Evolutionary conservation across 2,888 invertebrate species (phyloP), one percentile per base, ranked within the genome.

Genomic region (Platycnemis pennipes): DNA sequence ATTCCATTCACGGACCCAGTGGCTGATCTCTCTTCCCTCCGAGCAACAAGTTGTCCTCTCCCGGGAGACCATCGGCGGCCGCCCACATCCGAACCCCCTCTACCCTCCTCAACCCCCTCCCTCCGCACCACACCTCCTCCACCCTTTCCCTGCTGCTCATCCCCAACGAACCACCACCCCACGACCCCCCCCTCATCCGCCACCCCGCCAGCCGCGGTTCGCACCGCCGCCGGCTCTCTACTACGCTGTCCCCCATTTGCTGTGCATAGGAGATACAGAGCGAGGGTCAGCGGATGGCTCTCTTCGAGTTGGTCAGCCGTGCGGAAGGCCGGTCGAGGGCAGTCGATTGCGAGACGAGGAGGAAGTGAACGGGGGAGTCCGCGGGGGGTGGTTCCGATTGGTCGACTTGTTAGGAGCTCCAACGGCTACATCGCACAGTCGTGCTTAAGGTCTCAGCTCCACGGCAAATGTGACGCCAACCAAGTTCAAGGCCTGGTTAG

Each of bases 61-160:
- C 89, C 91, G 91, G 91, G 91, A 91, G 91, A 69, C 91, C 91
- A 91, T 91, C 91, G 63, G 91, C 63, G 91, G 91, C 42, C 91
- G 63, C 91, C 63, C 44, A 63, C 91, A 42, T 26, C 45, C 87
- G 45, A 87, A 37, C 46, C 45, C 87, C 13, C 87, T 46, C 45
- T 46, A 45, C 87, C n/a, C 86, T 77, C 42, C 44, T 16, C 42
- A 49, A 13, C 88, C 89, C 53, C 19, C 19, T 56, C 22, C 37
- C 26, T 19, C 22, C 89, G 42, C 13, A 19, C 42, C 89, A 56
- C 56, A 2, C 45, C 42, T 46, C 45, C 22, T 26, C 3, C 87
- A 37, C 86, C 13, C 26, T 26, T n/a, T 77, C 11, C 77, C 77
- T 11, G n/a, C 0, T 7, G 45, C 44, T 44, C 46, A n/a, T 87